Base-by-base conservation (phyloP, 1,140 invertebrate species). In the Drosophila parvula region DNA sequence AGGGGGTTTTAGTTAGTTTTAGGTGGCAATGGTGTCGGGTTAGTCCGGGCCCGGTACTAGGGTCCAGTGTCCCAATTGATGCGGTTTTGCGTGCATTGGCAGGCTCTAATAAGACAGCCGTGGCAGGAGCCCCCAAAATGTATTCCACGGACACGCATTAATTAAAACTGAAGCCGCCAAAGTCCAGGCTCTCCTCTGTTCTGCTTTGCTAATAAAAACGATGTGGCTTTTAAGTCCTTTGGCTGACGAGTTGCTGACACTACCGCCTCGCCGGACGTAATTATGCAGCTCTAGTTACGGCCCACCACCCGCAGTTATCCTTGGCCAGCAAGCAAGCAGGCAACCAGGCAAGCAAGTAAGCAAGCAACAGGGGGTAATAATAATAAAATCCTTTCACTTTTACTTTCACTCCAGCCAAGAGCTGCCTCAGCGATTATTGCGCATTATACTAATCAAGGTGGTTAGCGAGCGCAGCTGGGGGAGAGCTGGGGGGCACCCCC, bases 381-480 rank as follows among this genome's bases (percentile, higher is more conserved):
- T 68, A 67, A 68, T 74, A 69, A 67, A 84, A 84, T 84, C 81
- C 81, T 84, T 81, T 84, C 68, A 65, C 59, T 76, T 79, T 82
- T 48, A 18, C 45, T 65, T 60, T 45, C 55, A 34, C 40, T 61
- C 51, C 62, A 4, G 11, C 11, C 14, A 16, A 41, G 59, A 43
- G 80, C 80, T 64, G 57, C 63, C 64, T 76, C 74, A 77, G 76
- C 76, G 65, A 78, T 78, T 79, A 79, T 79, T 55, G 53, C 53
- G 75, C 75, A 79, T 78, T 78, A 79, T 79, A 78, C 76, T 78
- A 73, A 79, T 79, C 76, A 73, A 73, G 75, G 76, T 78, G 75
- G 75, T 71, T 73, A 58, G 65, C 30, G 38, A 69, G 48, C 30
- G 16, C 28, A 1, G 22, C 6, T 43, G 12, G 3, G 28, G 41